A percentile compares a stretch with the other conserved stretches of the same genome.
Conservation (phyloP, 2,113 vertebrate species). For the Cynoglossus semilaevis region DNA sequence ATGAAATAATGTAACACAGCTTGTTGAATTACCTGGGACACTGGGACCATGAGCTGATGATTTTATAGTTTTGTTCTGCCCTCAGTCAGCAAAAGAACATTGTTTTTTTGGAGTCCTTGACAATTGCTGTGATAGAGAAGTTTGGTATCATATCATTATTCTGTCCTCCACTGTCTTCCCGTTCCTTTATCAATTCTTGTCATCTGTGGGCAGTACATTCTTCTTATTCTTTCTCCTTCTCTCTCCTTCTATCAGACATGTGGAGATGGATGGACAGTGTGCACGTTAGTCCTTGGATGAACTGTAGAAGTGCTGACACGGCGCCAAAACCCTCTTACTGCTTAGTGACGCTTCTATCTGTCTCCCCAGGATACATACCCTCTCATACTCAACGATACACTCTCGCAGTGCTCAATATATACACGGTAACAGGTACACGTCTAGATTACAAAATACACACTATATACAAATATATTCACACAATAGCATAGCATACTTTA, state of each 20-base stretch:
- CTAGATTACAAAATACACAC: conserved; percentile 17
- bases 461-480: conserved; percentile 9
- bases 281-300: conserved; percentile 71
- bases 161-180: conserved; percentile 13
- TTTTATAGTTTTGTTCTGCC: conserved; percentile 2
- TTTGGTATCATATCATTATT: conserved; percentile 24
- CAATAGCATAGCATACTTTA: conserved; percentile 13
- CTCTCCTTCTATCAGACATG: conserved; percentile 23
- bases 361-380: conserved; percentile 44
- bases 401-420: background rate
- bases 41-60: conserved; percentile 3
- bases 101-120: conserved; percentile 16
- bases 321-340: conserved; percentile 56
- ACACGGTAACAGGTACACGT: conserved; percentile 33
- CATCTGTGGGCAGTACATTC: conserved; percentile 23
- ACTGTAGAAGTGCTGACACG: conserved; percentile 68
- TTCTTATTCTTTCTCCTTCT: conserved; percentile 12
- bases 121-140: conserved; percentile 1
- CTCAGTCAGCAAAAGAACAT: conserved; percentile 13
- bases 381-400: conserved; percentile 16
- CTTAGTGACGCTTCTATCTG: conserved; percentile 60
- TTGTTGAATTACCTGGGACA: conserved; percentile 1
- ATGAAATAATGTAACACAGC: background rate
- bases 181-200: conserved; percentile 16
- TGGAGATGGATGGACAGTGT: conserved; percentile 64